Evolutionary conservation across 2,797 vertebrate genomes (phyloP).

Genomic region (Leptodactylus fallax): DNA sequence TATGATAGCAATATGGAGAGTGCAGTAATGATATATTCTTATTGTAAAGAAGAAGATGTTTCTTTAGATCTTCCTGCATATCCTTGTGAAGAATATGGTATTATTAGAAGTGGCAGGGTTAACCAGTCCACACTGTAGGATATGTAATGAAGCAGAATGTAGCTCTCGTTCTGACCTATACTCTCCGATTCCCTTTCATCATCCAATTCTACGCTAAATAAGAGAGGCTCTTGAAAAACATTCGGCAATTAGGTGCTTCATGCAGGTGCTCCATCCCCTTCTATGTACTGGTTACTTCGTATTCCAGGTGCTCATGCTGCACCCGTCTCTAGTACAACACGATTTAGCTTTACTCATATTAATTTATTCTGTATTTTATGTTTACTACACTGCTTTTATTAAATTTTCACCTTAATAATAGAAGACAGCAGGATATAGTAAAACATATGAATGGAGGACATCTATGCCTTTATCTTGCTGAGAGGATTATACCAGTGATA

Average conservation of each 20-base stretch:
- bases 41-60: not conserved
- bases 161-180: constrained; percentile 8
- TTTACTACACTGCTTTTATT: not conserved
- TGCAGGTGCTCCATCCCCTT: not conserved
- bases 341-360: too few species aligned
- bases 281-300: too few species aligned
- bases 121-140: constrained; percentile 25
- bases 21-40: not conserved
- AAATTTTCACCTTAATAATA: not conserved
- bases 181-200: constrained; percentile 37
- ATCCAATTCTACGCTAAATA: constrained; percentile 24
- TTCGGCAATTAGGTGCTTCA: constrained; percentile 10
- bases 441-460: too few species aligned
- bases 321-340: not conserved
- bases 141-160: constrained; percentile 27
- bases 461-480: too few species aligned
- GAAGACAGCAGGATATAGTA: not conserved
- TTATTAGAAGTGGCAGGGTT: constrained; percentile 35
- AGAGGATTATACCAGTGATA: too few species aligned
- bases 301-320: not conserved
- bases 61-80: not conserved
- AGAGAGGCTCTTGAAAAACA: constrained; percentile 39
- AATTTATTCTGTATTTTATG: not conserved
- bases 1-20: not conserved
- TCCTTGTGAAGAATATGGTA: not conserved